Conservation (phyloP, 2,888 invertebrate genomes). For the Acleris laterana region DNA sequence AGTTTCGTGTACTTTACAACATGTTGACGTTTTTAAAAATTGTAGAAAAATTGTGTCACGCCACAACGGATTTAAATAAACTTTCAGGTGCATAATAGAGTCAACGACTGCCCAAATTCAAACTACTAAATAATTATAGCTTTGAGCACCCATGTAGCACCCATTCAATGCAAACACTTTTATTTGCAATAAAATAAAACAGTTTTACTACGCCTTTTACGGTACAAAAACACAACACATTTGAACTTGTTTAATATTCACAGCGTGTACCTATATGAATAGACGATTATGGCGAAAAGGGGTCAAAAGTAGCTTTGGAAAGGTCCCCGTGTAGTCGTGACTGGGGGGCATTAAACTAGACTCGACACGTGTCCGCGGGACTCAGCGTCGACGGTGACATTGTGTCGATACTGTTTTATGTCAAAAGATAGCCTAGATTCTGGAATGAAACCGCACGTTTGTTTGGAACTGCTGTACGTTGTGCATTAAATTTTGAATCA, state of each 20-base stretch:
- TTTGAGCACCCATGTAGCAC: neutral
- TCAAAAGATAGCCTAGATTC: conserved; percentile 28
- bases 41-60: too few species aligned
- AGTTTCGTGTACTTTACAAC: too few species aligned
- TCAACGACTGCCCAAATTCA: neutral
- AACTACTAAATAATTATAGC: neutral
- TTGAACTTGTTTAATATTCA: conserved; percentile 58
- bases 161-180: conserved; percentile 18
- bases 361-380: conserved; percentile 27
- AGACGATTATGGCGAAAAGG: conserved; percentile 63
- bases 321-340: conserved; percentile 31
- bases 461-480: too few species aligned
- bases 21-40: too few species aligned
- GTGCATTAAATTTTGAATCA: too few species aligned
- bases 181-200: conserved; percentile 33
- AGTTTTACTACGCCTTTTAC: conserved; percentile 17
- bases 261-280: conserved; percentile 59
- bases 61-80: too few species aligned
- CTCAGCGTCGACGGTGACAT: conserved; percentile 11
- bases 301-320: conserved; percentile 49
- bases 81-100: neutral
- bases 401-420: conserved; percentile 29
- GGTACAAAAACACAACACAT: conserved; percentile 46
- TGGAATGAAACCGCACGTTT: neutral
- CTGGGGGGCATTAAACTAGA: conserved; percentile 29